Base-by-base conservation (phyloP, 2,113 vertebrate species). In the Tetrax tetrax region DNA sequence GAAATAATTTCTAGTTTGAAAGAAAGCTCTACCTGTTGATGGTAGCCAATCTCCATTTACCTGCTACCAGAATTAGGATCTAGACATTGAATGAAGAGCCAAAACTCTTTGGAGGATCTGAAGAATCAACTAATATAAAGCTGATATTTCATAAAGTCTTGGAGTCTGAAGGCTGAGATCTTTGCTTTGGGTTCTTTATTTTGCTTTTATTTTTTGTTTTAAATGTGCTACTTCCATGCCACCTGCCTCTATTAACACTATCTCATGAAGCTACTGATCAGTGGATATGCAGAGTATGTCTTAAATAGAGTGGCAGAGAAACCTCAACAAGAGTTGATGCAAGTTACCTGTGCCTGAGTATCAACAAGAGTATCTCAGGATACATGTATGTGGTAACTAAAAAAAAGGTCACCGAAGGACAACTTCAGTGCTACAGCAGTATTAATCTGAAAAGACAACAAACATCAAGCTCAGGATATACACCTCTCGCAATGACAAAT, bases 211-310 rank as follows among this genome's bases (percentile, higher is more conserved):
- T 43, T 89, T 87, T 83, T 56, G 25, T 3, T 77, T 76, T 64
- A 1, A 16, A 61, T 20, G 10, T 38, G n/a, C 7, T 13, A 75
- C 4, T 85, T 66, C 17, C 1, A 0, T 47, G n/a, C 2, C 33
- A 68, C 9, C 21, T 50, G 9, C 25, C 28, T 54, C 51, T 75
- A 53, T 70, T 54, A 92, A 74, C 7, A 63, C 48, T 63, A 3
- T 24, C n/a, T 54, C 4, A 0, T n/a, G 21, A 85, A 86, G 33
- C 19, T 79, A 25, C 43, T 56, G 6, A 63, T 22, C 20, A 17
- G 11, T 20, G 8, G 10, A 25, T 69, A 65, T 9, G 13, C 38
- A 59, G 12, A 54, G 16, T 27, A 71, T 0, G 0, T 29, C 33
- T 85, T 71, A 56, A 8, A 61, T 4, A 80, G 21, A 80, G 45